Conservation (phyloP, 2,797 vertebrate genomes). For the Amniataba percoides region DNA sequence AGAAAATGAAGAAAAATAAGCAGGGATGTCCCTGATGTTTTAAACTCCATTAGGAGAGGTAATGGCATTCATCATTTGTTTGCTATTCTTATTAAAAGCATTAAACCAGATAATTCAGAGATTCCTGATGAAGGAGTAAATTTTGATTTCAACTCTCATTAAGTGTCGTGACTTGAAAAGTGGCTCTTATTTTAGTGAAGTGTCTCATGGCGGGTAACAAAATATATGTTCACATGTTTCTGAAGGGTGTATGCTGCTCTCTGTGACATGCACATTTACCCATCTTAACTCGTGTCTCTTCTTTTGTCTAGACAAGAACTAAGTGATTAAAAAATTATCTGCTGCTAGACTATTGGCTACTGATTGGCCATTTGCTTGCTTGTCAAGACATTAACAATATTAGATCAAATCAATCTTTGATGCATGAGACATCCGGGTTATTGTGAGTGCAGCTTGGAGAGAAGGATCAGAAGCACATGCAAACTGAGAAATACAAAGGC, state of each 20-base stretch:
- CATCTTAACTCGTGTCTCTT: neutral
- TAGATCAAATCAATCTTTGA: slow-evolving; percentile 8
- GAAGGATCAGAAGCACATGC: neutral
- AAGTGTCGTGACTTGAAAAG: neutral
- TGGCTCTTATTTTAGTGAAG: neutral
- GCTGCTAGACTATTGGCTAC: neutral
- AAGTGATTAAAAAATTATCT: neutral
- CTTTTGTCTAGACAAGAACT: neutral
- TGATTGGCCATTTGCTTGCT: neutral
- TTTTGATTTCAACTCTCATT: neutral
- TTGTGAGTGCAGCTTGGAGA: neutral
- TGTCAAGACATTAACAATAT: slow-evolving; percentile 7
- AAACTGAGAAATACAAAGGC: neutral
- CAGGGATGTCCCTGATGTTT: neutral
- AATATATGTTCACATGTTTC: no score
- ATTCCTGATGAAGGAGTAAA: neutral
- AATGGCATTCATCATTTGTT: neutral
- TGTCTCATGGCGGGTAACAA: neutral
- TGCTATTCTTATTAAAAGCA: slow-evolving; percentile 5
- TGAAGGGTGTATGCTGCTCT: neutral
- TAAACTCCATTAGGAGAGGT: neutral
- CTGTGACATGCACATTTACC: neutral
- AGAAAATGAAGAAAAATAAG: slow-evolving; percentile 6
- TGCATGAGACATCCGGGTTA: neutral
- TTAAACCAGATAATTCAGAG: neutral